These are phyloP conservation scores for Apis florea DNA, from an alignment of 1,140 invertebrate species.

Conservation along the genomic window DNA sequence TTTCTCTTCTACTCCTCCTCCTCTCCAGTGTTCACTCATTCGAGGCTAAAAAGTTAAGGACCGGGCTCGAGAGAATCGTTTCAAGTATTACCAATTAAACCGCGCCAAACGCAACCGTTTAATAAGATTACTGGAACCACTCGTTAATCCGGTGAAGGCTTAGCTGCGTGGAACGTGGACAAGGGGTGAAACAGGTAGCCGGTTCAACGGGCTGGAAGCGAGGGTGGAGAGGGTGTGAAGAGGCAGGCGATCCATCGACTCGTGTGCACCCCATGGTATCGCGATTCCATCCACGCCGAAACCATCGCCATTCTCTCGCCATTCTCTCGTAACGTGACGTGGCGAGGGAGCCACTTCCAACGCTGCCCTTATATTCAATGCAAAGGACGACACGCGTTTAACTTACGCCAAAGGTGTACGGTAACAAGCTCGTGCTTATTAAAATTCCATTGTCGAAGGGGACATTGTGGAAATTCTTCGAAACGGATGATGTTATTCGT, in stretches of 20 bases:
- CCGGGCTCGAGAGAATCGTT: background rate
- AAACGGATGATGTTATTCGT: too few species aligned
- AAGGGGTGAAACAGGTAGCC: conserved; percentile 31
- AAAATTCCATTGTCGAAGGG: background rate
- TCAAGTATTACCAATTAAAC: background rate
- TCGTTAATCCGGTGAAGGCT: conserved; percentile 9
- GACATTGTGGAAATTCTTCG: background rate
- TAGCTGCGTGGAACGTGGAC: background rate
- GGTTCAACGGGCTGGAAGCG: conserved; percentile 36
- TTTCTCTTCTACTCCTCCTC: too few species aligned
- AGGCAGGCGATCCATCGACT: conserved; percentile 36
- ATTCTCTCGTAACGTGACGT: background rate
- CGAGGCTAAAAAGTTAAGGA: background rate
- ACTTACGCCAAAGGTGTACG: background rate
- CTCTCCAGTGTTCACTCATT: background rate
- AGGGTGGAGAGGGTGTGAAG: conserved; percentile 27
- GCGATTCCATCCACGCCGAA: conserved; percentile 5
- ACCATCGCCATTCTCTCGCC: background rate
- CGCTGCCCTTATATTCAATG: conserved; percentile 22
- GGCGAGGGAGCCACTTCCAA: conserved; percentile 11
- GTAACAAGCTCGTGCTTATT: background rate
- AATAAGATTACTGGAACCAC: conserved; percentile 14
- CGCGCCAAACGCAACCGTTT: background rate
- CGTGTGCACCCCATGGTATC: conserved; percentile 2
- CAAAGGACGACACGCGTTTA: conserved; percentile 8